A percentile compares a stretch with the other conserved stretches of the same genome.
Conservation (phyloP, 2,888 invertebrate species). For the Caradrina clavipalpis region DNA sequence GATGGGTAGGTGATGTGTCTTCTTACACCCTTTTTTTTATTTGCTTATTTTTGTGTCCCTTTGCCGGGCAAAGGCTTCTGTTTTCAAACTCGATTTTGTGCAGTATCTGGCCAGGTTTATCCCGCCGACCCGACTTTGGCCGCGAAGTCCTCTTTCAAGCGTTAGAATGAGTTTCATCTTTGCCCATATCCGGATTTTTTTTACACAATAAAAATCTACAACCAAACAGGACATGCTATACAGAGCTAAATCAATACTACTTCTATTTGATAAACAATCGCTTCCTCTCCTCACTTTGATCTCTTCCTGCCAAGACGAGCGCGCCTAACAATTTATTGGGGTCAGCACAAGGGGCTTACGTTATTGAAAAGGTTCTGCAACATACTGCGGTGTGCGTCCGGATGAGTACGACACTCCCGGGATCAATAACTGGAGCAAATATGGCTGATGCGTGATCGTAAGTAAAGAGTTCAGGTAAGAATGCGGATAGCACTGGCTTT, state of each 20-base stretch:
- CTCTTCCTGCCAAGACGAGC: constrained; percentile 56
- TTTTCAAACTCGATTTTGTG: too few relatives aligned
- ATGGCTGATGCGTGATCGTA: constrained; percentile 35
- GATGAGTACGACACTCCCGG: constrained; percentile 71
- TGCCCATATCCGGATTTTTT: too few relatives aligned
- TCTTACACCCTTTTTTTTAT: too few relatives aligned
- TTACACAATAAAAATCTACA: background rate
- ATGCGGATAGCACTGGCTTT: background rate
- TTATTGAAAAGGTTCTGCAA: constrained; percentile 68
- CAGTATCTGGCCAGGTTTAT: too few relatives aligned
- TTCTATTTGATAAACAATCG: background rate
- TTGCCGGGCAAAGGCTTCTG: too few relatives aligned
- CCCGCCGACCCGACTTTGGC: too few relatives aligned
- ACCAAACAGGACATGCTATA: background rate
- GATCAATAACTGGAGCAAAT: constrained; percentile 71
- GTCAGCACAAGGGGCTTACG: constrained; percentile 67
- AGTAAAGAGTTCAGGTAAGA: constrained; percentile 28
- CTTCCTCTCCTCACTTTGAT: constrained; percentile 30
- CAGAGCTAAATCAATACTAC: background rate
- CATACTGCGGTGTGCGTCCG: constrained; percentile 68
- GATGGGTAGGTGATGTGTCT: too few relatives aligned
- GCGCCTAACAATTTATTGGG: constrained; percentile 73
- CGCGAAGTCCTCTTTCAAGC: too few relatives aligned
- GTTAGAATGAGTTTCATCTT: too few relatives aligned
- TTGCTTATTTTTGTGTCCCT: too few relatives aligned